Conservation (phyloP, 2,888 invertebrate species). For the Pristionchus fissidentatus region DNA sequence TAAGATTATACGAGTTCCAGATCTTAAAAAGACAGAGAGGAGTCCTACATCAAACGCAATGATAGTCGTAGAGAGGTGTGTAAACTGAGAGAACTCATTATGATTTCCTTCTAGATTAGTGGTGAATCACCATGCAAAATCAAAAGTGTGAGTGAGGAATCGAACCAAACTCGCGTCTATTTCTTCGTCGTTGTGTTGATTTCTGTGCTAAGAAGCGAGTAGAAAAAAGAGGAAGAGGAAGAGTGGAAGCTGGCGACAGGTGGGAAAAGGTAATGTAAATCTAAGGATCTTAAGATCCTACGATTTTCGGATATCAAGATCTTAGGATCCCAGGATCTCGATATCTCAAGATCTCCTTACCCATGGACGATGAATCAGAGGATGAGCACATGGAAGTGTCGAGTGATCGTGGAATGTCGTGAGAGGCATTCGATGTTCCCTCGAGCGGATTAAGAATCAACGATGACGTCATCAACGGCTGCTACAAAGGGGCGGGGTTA, state of each 20-base stretch:
- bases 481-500: neutral
- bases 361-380: slow-evolving; percentile 62
- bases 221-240: slow-evolving; percentile 30
- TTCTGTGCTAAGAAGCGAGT: slow-evolving; percentile 12
- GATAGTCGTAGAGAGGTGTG: too few relatives aligned
- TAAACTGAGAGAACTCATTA: too few relatives aligned
- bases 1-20: too few relatives aligned
- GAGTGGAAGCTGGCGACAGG: slow-evolving; percentile 29
- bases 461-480: slow-evolving; percentile 46
- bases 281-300: neutral
- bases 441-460: slow-evolving; percentile 32
- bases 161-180: too few relatives aligned
- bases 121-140: too few relatives aligned
- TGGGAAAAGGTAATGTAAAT: neutral
- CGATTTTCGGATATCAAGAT: neutral
- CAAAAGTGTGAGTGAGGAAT: too few relatives aligned
- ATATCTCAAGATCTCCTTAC: slow-evolving; percentile 46
- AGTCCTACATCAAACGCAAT: too few relatives aligned
- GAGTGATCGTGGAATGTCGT: slow-evolving; percentile 46
- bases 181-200: neutral
- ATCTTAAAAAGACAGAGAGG: too few relatives aligned
- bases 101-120: too few relatives aligned
- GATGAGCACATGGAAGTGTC: slow-evolving; percentile 58
- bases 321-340: neutral
- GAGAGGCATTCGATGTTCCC: slow-evolving; percentile 4